These are phyloP conservation scores for Rhynchomys soricoides DNA, from an alignment of 2,113 vertebrate genomes.

Conservation along the genomic window DNA sequence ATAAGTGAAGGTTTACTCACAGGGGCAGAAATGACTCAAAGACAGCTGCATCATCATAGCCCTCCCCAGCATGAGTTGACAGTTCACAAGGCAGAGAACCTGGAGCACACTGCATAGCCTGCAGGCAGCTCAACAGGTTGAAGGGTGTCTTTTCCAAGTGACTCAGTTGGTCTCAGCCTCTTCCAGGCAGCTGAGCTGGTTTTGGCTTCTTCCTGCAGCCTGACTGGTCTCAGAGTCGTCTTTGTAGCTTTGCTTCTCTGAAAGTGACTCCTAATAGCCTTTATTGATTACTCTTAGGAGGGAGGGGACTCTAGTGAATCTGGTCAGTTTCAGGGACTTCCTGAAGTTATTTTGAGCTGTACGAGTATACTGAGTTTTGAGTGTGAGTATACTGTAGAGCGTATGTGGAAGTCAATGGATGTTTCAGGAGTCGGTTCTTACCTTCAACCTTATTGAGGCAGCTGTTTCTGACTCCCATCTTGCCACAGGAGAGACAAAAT, in stretches of 20 bases:
- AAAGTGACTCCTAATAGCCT: not conserved
- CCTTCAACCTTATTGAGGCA: not conserved
- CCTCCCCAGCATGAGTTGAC: not conserved
- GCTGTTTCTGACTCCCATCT: not conserved
- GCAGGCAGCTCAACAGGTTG: not conserved
- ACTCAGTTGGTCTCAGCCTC: not conserved
- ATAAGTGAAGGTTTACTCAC: not conserved
- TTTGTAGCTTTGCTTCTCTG: not conserved
- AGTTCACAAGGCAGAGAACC: not conserved
- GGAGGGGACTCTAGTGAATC: not conserved
- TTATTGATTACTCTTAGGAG: not conserved
- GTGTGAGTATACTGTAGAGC: not conserved
- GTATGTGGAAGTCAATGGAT: not conserved
- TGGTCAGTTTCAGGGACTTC: not conserved
- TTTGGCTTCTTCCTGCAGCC: not conserved
- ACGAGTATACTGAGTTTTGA: too few species aligned
- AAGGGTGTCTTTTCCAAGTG: not conserved
- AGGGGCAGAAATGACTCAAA: not conserved
- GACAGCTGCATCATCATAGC: not conserved
- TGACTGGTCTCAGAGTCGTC: not conserved
- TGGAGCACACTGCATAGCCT: not conserved
- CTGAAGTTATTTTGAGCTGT: not conserved
- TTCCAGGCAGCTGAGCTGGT: not conserved
- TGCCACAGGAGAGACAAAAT: not conserved
- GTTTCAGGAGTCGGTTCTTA: not conserved